Evolutionary conservation across 2,113 vertebrate genomes (phyloP).

Genomic region (Amazona vittata): DNA sequence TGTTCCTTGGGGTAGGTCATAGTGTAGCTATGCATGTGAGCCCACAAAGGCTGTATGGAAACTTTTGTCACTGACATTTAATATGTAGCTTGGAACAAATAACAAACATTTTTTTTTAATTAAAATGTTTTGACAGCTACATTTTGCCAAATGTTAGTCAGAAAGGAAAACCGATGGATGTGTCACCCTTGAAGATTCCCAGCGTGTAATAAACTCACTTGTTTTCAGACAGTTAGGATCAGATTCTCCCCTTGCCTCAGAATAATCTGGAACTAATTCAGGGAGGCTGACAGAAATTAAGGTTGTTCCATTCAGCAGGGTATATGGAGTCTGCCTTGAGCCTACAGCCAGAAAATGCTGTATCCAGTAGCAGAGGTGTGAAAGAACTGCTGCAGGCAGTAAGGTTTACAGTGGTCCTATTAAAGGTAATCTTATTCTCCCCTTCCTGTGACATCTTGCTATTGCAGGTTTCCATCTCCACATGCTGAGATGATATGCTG

Average conservation of each 20-base stretch:
- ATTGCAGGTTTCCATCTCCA: neutral
- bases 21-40: neutral
- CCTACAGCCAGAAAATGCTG: neutral
- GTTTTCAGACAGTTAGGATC: neutral
- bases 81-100: constrained; percentile 20
- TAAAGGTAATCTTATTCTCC: neutral
- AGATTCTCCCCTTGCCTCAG: neutral
- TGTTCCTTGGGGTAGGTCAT: neutral
- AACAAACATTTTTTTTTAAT: constrained; percentile 6
- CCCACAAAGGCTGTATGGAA: neutral
- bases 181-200: neutral
- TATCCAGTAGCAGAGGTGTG: neutral
- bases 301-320: neutral
- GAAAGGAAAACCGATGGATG: neutral
- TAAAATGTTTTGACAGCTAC: neutral
- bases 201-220: neutral
- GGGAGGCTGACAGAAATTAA: neutral
- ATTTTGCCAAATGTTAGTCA: constrained; percentile 17
- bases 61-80: neutral
- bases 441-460: neutral
- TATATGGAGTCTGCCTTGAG: neutral
- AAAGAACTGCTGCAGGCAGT: neutral
- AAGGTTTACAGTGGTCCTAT: neutral
- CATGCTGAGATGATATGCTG: neutral
- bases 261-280: constrained; percentile 7